Evolutionary conservation across 1,140 invertebrate species (phyloP).

Genomic region (Drosophila arizonae): DNA sequence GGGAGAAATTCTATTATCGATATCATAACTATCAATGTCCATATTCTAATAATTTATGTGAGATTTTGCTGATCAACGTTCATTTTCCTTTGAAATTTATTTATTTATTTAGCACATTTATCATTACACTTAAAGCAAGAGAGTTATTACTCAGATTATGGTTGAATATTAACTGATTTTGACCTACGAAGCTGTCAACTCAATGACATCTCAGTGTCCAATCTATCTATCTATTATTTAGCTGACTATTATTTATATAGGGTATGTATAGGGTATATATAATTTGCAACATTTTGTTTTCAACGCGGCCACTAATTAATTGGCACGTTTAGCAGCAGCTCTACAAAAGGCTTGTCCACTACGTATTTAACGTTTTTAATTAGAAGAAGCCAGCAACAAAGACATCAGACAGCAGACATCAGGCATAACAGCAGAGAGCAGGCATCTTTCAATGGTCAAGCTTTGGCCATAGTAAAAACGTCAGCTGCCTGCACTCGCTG

Average conservation of each 20-base stretch:
- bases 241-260: neutral
- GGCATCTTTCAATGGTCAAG: neutral
- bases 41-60: too few species aligned
- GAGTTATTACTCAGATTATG: too few species aligned
- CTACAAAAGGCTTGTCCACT: constrained; percentile 23
- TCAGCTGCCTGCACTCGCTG: constrained; percentile 40
- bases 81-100: too few species aligned
- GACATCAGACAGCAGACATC: constrained; percentile 14
- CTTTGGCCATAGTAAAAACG: constrained; percentile 18
- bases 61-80: too few species aligned
- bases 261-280: constrained; percentile 27
- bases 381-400: constrained; percentile 29
- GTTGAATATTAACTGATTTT: too few species aligned
- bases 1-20: too few species aligned
- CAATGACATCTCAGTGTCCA: too few species aligned
- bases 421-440: neutral
- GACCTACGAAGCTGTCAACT: too few species aligned
- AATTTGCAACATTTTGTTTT: constrained; percentile 52
- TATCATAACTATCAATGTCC: too few species aligned
- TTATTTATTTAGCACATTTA: too few species aligned
- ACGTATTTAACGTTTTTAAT: constrained; percentile 35
- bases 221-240: too few species aligned
- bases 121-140: too few species aligned
- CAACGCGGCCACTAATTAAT: constrained; percentile 67
- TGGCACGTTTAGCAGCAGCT: constrained; percentile 34